phyloP scores from a whole-genome alignment of 2,797 vertebrate genomes.

The Gallinago nigripennis region DNA sequence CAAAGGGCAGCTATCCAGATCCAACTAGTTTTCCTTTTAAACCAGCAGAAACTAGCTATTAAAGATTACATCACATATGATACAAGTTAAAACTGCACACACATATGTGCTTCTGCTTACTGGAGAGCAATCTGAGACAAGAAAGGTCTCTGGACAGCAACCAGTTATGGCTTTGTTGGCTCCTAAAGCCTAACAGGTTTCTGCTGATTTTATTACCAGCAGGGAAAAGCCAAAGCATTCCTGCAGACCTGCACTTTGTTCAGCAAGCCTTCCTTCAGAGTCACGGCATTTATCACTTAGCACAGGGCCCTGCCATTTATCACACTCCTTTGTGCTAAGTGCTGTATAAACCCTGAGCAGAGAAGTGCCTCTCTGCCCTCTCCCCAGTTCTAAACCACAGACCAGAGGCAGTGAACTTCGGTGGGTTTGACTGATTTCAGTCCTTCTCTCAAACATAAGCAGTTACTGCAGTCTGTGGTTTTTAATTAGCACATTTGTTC shows the following conservation, averaged over 20 bases:
- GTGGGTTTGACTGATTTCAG: neutral
- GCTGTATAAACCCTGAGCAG: neutral
- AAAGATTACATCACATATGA: neutral
- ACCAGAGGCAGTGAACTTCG: neutral
- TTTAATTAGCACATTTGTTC: constrained; percentile 53
- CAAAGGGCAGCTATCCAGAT: neutral
- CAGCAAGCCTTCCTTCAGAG: neutral
- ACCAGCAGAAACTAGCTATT: neutral
- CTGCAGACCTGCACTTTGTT: neutral
- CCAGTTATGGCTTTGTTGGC: neutral
- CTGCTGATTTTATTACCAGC: neutral
- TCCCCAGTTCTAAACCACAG: neutral
- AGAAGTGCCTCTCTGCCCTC: neutral
- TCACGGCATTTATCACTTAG: neutral
- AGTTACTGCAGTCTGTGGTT: neutral
- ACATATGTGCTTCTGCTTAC: neutral
- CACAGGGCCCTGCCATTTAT: neutral
- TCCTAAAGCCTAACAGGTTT: constrained; percentile 1
- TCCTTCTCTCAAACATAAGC: neutral
- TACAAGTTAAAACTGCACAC: neutral
- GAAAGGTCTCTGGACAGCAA: neutral
- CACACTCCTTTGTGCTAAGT: neutral
- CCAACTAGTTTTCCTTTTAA: neutral
- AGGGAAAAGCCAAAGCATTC: constrained; percentile 5
- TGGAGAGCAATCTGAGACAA: neutral